Evolutionary conservation across 2,797 vertebrate species (phyloP).

Genomic region (Sebastiscus tertius): DNA sequence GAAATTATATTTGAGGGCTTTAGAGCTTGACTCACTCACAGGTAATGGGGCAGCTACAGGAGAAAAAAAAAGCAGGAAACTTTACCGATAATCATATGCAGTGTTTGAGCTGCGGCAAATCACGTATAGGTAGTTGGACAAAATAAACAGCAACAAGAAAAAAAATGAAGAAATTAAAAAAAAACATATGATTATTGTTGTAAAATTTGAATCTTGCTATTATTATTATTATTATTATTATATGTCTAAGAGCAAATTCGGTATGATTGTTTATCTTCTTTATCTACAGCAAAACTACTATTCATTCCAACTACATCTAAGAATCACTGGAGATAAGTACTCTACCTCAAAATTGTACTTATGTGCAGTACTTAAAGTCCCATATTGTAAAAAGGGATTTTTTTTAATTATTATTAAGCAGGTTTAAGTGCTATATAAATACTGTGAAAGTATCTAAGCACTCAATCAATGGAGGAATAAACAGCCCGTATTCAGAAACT

Average conservation of each 20-base stretch:
- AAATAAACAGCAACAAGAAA: constrained; percentile 15
- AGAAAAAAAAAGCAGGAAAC: constrained; percentile 18
- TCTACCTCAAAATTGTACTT: neutral
- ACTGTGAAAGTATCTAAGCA: too few species aligned
- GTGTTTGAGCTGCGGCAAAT: constrained; percentile 9
- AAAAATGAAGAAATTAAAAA: neutral
- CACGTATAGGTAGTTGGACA: constrained; percentile 4
- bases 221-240: too few species aligned
- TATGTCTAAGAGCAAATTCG: neutral
- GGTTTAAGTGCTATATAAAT: too few species aligned
- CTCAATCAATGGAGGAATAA: too few species aligned
- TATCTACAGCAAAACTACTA: neutral
- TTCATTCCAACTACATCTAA: neutral
- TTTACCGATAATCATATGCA: constrained; percentile 41
- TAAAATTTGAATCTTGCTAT: neutral
- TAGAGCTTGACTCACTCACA: constrained; percentile 60
- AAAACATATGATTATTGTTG: neutral
- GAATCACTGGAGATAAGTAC: neutral
- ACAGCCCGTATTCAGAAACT: too few species aligned
- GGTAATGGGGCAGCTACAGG: constrained; percentile 54
- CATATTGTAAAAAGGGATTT: too few species aligned
- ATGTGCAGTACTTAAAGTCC: neutral
- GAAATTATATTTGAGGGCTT: constrained; percentile 64
- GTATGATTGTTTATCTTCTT: neutral
- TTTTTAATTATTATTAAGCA: too few species aligned